Base-by-base conservation (phyloP, 2,797 vertebrate genomes). In the Enteromius fasciolatus region DNA sequence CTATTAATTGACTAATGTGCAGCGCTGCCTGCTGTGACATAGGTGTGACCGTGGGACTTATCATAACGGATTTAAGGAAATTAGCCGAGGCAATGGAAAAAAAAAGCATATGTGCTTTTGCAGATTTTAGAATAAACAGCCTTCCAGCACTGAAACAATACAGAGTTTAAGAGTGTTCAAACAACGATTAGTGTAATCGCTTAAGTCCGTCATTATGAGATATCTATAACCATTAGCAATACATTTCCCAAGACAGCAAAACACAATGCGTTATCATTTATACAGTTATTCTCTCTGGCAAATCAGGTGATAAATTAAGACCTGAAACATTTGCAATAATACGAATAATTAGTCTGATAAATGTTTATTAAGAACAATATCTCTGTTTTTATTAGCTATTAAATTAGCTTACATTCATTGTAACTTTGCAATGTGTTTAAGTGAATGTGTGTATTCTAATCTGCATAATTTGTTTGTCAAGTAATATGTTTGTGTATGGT, bases 1-100 rank as follows among this genome's bases (percentile, higher is more conserved):
- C 94, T 96, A 97, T 98, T 98, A 97, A 98, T 98, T 96, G 96
- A 96, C 96, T 97, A 98, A 98, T 98, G 96, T 96, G 96, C 96
- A 91, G 97, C 91, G 91, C 95, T 92, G 93, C 83, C 87, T 91
- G 54, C 67, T 89, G 91, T 92, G 90, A 92, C 93, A 94, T 95
- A 96, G 95, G 96, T 96, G 95, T 94, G 96, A 96, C 94, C 93
- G 92, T 88, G 89, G 91, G 94, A 91, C 91, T 91, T 93, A 93
- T 91, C 91, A 91, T 89, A 90, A 87, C 90, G 90, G 93, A 94
- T 95, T 94, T 95, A 92, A 93, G 92, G 89, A 94, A 94, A 95
- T 94, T 93, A 95, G 85, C 89, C 84, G 86, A 89, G 91, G 89
- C 89, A 90, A 86, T 61, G 48, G 88, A 86, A 87, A 20, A 83